phyloP scores from a whole-genome alignment of 2,113 vertebrate genomes.

The Aldabrachelys gigantea region DNA sequence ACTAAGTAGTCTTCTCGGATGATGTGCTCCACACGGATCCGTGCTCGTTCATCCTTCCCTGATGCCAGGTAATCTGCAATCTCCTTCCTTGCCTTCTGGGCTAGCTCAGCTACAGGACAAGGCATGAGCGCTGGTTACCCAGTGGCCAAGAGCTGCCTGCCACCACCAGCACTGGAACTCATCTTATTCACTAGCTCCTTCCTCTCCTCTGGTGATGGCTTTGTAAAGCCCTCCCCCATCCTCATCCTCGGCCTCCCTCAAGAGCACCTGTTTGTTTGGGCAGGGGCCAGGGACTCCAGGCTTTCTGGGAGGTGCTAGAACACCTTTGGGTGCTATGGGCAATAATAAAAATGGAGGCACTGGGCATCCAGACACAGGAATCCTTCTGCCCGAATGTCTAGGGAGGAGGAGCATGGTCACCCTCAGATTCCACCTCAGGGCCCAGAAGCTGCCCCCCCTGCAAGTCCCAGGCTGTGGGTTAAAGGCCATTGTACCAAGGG shows the following conservation, averaged over 20 bases:
- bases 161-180: fast-evolving
- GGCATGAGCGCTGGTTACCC: not conserved
- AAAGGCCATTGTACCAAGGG: not conserved
- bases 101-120: slow-evolving; percentile 89
- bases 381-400: not conserved
- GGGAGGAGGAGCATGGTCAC: not conserved
- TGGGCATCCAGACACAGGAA: not conserved
- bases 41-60: slow-evolving; percentile 95
- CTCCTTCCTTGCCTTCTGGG: slow-evolving; percentile 97
- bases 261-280: not conserved
- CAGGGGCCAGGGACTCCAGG: not conserved
- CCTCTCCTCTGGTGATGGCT: fast-evolving
- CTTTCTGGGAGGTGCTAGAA: not conserved
- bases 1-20: slow-evolving; percentile 98
- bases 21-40: slow-evolving; percentile 98
- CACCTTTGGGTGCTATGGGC: not conserved
- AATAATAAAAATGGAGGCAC: not conserved
- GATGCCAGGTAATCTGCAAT: slow-evolving; percentile 97
- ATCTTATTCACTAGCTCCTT: not conserved
- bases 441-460: not conserved
- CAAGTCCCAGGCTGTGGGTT: not conserved
- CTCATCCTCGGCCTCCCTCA: not conserved
- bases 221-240: not conserved
- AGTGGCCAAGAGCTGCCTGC: not conserved
- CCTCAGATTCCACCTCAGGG: not conserved